Evolutionary conservation across 2,888 invertebrate genomes (phyloP), one percentile per base, ranked within the genome.

Genomic region (Drosophila paramelanica): DNA sequence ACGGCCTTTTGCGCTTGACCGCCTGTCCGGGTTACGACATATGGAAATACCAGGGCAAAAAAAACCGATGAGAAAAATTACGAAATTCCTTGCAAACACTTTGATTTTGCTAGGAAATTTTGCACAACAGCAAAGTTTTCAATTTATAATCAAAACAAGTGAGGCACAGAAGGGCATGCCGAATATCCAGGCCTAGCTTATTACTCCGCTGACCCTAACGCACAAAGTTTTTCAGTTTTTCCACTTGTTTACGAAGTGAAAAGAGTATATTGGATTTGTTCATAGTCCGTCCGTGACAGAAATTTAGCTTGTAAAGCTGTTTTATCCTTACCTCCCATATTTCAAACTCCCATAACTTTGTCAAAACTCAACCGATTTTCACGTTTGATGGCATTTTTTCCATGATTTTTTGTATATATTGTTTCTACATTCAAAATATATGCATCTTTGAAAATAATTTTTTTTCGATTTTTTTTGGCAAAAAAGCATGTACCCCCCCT

Each of bases 71-170:
- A 46, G 33, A 50, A 65, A 68, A 60, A 65, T 61, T 52, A 45
- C 43, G 23, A 76, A 74, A 69, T 78, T 71, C 68, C 71, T 61
- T 57, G 69, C 73, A 76, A 75, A 75, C 78, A 80, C 84, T 81
- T 86, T 83, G 84, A 87, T 87, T 86, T 77, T 64, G 67, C 46
- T 59, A 42, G 4, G 62, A 56, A 79, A 73, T 71, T 79, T 73
- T 56, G 74, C 75, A 77, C 67, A 81, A 67, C 79, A 76, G 82
- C 85, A 82, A 87, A 84, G 84, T 87, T 85, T 87, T 85, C 85
- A 85, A 87, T 85, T 84, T 85, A 87, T 80, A 86, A 85, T 81
- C 84, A 85, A 84, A 84, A 75, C 83, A 81, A 86, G 74, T 62
- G 73, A 49, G 68, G 43, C 36, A 50, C 55, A 52, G 53, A 50